Percentiles rank a stretch among this genome's conserved stretches.
These are phyloP conservation scores for Prionace glauca DNA, from an alignment of 2,797 vertebrate genomes.

Conservation along the genomic window DNA sequence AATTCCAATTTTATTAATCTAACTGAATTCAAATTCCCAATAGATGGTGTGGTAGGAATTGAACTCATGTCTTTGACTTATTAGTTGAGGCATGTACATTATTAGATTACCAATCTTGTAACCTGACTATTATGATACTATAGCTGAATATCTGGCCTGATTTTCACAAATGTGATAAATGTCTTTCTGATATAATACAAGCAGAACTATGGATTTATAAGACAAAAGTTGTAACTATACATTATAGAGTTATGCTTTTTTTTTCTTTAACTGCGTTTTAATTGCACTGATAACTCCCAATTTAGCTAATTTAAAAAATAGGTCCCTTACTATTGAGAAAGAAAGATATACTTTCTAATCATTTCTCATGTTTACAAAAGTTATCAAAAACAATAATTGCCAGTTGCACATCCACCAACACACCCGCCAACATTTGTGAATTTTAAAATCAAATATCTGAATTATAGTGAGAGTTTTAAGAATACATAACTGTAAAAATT, in stretches of 20 bases:
- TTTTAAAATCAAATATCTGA: not conserved
- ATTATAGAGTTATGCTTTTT: not conserved
- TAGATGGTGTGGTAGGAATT: not conserved
- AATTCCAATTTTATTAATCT: not conserved
- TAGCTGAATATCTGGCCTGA: not conserved
- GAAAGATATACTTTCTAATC: not conserved
- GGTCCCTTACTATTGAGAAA: not conserved
- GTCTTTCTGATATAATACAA: not conserved
- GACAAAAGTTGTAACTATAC: not conserved
- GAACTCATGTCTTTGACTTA: not conserved
- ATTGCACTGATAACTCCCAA: not conserved
- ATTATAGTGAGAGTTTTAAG: not conserved
- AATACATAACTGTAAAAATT: not conserved
- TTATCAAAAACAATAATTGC: not conserved
- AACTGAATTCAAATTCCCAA: slow-evolving; percentile 2
- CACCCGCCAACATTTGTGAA: not conserved
- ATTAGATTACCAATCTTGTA: not conserved
- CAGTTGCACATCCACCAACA: not conserved
- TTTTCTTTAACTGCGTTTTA: not conserved
- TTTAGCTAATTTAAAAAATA: not conserved
- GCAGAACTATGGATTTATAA: not conserved
- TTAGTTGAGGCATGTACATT: not conserved
- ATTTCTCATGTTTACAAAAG: not conserved
- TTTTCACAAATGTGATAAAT: not conserved
- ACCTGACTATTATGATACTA: not conserved